phyloP scores from a whole-genome alignment of 1,140 invertebrate genomes.

The Drosophila leontia region DNA sequence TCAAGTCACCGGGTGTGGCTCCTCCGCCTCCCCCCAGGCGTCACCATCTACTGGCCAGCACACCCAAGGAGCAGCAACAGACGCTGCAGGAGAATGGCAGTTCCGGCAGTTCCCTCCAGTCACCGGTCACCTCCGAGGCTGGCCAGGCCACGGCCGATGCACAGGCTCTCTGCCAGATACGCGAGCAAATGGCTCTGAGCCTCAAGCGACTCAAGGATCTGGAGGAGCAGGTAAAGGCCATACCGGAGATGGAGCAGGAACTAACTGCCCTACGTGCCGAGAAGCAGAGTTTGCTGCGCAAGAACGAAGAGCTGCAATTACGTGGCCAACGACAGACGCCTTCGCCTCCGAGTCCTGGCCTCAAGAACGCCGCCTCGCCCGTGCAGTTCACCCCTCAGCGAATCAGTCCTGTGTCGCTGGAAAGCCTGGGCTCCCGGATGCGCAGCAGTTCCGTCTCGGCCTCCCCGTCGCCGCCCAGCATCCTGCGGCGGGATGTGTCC shows the following conservation, averaged over 20 bases:
- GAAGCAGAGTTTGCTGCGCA: constrained; percentile 88
- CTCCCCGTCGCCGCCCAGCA: constrained; percentile 42
- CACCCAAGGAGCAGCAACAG: constrained; percentile 21
- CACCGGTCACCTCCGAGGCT: constrained; percentile 59
- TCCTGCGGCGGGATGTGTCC: constrained; percentile 87
- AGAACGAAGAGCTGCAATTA: constrained; percentile 82
- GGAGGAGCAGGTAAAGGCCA: constrained; percentile 93
- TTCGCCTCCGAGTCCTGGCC: constrained; percentile 67
- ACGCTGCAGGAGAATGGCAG: constrained; percentile 43
- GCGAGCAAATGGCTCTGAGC: constrained; percentile 89
- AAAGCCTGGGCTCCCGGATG: constrained; percentile 74
- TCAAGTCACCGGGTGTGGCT: constrained; percentile 29
- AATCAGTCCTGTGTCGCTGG: constrained; percentile 78
- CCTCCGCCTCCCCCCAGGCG: constrained; percentile 73
- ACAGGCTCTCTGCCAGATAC: constrained; percentile 75
- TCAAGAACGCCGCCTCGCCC: constrained; percentile 62
- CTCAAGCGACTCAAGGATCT: constrained; percentile 91
- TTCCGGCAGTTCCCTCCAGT: constrained; percentile 48
- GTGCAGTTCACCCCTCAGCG: constrained; percentile 80
- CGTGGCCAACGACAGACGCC: constrained; percentile 83
- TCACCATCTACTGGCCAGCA: constrained; percentile 51
- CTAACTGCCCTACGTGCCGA: constrained; percentile 90
- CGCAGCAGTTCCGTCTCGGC: constrained; percentile 68
- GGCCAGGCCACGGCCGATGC: constrained; percentile 62
- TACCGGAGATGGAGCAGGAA: constrained; percentile 92